phyloP scores from a whole-genome alignment of 2,888 invertebrate species.

The Chirona hameri region DNA sequence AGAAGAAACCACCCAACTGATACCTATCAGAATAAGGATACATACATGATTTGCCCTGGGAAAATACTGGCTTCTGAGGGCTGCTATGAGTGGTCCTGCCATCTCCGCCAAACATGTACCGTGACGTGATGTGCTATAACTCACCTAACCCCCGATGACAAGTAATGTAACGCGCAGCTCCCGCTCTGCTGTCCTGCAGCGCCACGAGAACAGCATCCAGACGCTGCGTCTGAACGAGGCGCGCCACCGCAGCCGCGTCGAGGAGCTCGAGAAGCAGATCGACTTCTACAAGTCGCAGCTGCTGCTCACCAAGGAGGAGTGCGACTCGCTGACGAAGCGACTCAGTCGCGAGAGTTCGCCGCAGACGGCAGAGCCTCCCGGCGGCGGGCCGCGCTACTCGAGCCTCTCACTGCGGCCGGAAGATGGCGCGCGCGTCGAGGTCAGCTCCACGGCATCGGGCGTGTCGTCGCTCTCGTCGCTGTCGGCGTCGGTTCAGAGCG shows the following conservation, averaged over 20 bases:
- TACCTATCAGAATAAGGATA: no score
- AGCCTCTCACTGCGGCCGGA: slow-evolving; percentile 24
- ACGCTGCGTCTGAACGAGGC: slow-evolving; percentile 6
- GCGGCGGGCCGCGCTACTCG: neutral
- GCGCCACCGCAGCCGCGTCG: slow-evolving; percentile 5
- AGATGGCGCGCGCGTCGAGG: slow-evolving; percentile 7
- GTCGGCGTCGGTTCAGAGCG: slow-evolving; percentile 1
- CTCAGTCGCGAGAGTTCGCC: slow-evolving; percentile 1
- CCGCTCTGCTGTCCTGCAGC: neutral
- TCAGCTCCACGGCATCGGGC: neutral
- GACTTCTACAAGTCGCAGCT: slow-evolving; percentile 24
- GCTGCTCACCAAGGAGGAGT: slow-evolving; percentile 22
- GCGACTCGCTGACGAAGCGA: neutral
- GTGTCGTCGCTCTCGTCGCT: neutral
- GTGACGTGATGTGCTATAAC: no score
- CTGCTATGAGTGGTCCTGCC: no score
- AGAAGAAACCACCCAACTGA: no score
- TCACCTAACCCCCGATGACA: no score
- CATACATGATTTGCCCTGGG: no score
- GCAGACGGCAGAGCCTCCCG: neutral
- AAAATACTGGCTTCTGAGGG: no score
- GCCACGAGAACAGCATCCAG: slow-evolving; percentile 1
- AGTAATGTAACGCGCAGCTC: no score
- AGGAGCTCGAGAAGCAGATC: slow-evolving; percentile 14
- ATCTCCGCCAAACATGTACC: no score